phyloP scores from a whole-genome alignment of 2,113 vertebrate species.

The Anoplopoma fimbria region DNA sequence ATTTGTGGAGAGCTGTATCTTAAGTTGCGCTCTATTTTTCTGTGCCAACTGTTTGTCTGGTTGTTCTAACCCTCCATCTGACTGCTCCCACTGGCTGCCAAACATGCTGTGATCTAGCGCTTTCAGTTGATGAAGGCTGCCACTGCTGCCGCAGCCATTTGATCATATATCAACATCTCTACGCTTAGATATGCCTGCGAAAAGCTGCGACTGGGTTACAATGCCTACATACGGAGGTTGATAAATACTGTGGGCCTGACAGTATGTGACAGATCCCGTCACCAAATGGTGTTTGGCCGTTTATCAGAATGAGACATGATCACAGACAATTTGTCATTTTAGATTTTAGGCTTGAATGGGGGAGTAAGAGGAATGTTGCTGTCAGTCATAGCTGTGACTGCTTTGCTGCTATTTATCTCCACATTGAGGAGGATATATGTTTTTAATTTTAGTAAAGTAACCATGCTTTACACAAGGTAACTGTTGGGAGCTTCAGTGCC shows the following conservation, averaged over 20 bases:
- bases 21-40: slow-evolving; percentile 64
- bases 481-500: slow-evolving; percentile 61
- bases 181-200: slow-evolving; percentile 59
- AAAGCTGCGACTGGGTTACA: slow-evolving; percentile 48
- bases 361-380: not conserved
- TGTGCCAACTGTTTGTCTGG: slow-evolving; percentile 75
- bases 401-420: slow-evolving; percentile 6
- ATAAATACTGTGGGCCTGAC: slow-evolving; percentile 43
- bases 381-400: slow-evolving; percentile 24
- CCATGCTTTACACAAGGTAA: slow-evolving; percentile 42
- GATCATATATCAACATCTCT: slow-evolving; percentile 71
- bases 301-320: slow-evolving; percentile 60
- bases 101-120: slow-evolving; percentile 70
- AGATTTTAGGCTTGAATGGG: slow-evolving; percentile 40
- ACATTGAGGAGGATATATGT: slow-evolving; percentile 11
- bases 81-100: slow-evolving; percentile 77
- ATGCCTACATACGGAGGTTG: slow-evolving; percentile 32
- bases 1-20: slow-evolving; percentile 64
- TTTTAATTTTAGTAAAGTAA: slow-evolving; percentile 33
- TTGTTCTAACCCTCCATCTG: slow-evolving; percentile 77
- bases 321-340: slow-evolving; percentile 44
- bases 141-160: slow-evolving; percentile 69
- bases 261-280: slow-evolving; percentile 46
- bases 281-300: slow-evolving; percentile 31
- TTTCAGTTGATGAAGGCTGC: slow-evolving; percentile 70